Conservation (phyloP, 2,113 vertebrate species). For the Engraulis encrasicolus region DNA sequence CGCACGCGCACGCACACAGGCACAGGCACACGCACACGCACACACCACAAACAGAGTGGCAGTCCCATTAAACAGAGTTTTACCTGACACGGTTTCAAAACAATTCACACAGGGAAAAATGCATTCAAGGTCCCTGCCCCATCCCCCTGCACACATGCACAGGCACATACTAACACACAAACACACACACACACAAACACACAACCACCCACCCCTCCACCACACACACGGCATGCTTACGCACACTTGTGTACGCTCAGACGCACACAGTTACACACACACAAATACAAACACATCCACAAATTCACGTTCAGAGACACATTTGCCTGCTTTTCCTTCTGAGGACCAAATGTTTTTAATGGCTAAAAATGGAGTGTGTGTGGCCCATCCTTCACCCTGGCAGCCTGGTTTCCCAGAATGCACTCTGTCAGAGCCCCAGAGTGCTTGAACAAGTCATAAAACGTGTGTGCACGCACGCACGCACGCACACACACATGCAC, state of each 20-base stretch:
- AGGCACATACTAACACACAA: not conserved
- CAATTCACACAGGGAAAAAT: not conserved
- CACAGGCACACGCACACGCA: slow-evolving; percentile 39
- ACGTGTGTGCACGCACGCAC: no score
- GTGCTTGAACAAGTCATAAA: not conserved
- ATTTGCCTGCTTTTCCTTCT: not conserved
- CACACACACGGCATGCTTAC: no score
- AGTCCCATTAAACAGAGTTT: not conserved
- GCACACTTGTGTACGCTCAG: no score
- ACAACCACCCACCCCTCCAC: no score
- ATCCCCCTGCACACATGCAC: not conserved
- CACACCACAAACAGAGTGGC: not conserved
- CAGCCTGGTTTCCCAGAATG: not conserved
- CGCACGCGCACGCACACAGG: slow-evolving; percentile 36
- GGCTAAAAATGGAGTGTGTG: not conserved
- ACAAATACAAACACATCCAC: no score
- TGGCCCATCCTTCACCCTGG: not conserved
- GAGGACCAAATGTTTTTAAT: not conserved
- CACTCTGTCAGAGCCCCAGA: not conserved
- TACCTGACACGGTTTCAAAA: not conserved
- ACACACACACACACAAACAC: not conserved
- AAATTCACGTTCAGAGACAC: no score
- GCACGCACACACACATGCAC: not conserved
- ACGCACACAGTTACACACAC: no score
- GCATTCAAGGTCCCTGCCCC: not conserved